Base-by-base conservation (phyloP, 2,888 invertebrate genomes). In the Stenodera caucasica region DNA sequence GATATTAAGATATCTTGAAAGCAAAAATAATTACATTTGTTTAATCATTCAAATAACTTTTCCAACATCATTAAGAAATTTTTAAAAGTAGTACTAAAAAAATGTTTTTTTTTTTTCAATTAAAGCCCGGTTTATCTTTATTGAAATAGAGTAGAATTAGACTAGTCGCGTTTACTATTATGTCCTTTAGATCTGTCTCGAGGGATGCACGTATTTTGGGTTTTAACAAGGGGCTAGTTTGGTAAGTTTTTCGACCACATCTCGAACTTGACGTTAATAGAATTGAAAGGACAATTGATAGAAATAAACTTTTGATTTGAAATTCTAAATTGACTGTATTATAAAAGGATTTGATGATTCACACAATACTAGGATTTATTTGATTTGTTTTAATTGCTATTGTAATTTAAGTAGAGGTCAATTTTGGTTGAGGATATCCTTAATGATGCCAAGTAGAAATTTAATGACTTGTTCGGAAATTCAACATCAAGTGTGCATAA, bases 381-480 rank as follows among this genome's bases (percentile, higher is more conserved):
- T 52, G 52, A 61, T 45, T 61, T 62, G 49, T 55, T 56, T 55
- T 52, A 15, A 58, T 14, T 49, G 21, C 53, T 52, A 62, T 62
- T 45, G 37, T 62, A 55, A 58, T 62, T 53, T 53, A 57, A 37
- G 49, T 51, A 49, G 35, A 58, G 63, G 59, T 63, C 63, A 63
- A 57, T 59, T 59, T 57, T 54, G 56, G 58, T 62, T 56, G 52
- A 58, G 63, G 56, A 63, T 59, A 57, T 63, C 56, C 59, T 57
- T 59, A 58, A 62, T 62, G 56, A 55, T 55, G 54, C 51, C 51
- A 53, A 59, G 59, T 54, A 40, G 57, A 61, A 57, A 59, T 59
- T 53, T 63, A 63, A 63, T 59, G 63, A 57, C 50, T 57, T 63
- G 63, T 59, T 59, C 54, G 50, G 57, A 57, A 59, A 59, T 63